Conservation (phyloP, 2,797 vertebrate species). For the Acanthiza pusilla region DNA sequence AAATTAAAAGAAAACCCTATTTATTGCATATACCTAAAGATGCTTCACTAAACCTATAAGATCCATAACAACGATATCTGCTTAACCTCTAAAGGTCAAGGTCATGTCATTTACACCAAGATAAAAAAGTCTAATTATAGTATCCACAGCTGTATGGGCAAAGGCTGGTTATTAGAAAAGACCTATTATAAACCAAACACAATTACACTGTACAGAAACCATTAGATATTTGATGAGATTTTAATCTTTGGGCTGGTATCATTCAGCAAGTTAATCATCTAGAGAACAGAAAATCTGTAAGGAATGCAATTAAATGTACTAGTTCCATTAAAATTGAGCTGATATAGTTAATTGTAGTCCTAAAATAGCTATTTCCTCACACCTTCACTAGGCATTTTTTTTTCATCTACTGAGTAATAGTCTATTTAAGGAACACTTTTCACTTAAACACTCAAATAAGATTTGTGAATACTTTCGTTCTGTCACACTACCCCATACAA, state of each 20-base stretch:
- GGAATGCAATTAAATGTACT: conserved; percentile 25
- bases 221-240: conserved; percentile 46
- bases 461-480: neutral
- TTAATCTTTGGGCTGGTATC: conserved; percentile 33
- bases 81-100: conserved; percentile 35
- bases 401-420: neutral
- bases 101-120: neutral
- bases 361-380: conserved; percentile 43
- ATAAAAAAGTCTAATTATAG: neutral
- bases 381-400: neutral
- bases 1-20: neutral
- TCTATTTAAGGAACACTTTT: conserved; percentile 24
- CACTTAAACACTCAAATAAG: neutral
- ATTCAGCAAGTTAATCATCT: conserved; percentile 48
- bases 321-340: conserved; percentile 15
- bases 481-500: neutral
- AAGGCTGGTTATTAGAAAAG: neutral
- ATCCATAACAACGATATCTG: neutral
- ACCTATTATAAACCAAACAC: conserved; percentile 42
- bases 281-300: conserved; percentile 41
- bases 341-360: conserved; percentile 11
- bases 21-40: neutral
- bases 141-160: neutral
- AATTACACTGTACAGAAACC: conserved; percentile 21
- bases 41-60: neutral